These are phyloP conservation scores for Steatocranus sp. DNA, from an alignment of 2,797 vertebrate genomes.

Conservation along the genomic window DNA sequence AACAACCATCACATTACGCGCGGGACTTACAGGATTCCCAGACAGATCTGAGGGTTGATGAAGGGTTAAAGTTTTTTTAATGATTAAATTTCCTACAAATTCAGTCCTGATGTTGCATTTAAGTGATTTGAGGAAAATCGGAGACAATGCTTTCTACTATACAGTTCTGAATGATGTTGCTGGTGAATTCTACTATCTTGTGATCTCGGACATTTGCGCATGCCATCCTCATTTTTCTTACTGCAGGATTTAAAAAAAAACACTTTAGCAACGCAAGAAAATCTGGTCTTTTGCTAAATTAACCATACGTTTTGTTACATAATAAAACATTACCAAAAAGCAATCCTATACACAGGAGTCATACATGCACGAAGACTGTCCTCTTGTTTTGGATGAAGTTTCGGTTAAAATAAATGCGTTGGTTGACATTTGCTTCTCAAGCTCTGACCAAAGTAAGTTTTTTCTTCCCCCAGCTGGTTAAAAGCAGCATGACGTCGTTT, in stretches of 20 bases:
- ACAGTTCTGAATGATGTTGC: neutral
- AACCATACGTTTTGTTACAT: neutral
- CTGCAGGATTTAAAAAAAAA: fast-evolving
- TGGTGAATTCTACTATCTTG: neutral
- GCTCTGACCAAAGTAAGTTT: neutral
- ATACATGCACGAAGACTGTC: neutral
- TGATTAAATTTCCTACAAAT: neutral
- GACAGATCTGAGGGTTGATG: neutral
- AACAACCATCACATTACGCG: neutral
- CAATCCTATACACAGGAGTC: fast-evolving
- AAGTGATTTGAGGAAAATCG: neutral
- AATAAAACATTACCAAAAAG: neutral
- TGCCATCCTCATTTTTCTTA: neutral
- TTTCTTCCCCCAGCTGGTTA: constrained; percentile 5
- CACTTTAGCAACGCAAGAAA: neutral
- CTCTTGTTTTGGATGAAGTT: neutral
- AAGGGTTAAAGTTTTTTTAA: constrained; percentile 53
- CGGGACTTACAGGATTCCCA: neutral
- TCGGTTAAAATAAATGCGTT: neutral
- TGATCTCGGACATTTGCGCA: neutral
- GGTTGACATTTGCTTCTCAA: neutral
- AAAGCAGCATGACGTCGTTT: constrained; percentile 55
- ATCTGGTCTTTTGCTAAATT: neutral
- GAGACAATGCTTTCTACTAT: neutral
- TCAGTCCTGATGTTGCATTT: constrained; percentile 41